Percentiles rank a stretch among this genome's conserved stretches.
phyloP scores from a whole-genome alignment of 1,140 invertebrate species.

The Procambarus virginalis region DNA sequence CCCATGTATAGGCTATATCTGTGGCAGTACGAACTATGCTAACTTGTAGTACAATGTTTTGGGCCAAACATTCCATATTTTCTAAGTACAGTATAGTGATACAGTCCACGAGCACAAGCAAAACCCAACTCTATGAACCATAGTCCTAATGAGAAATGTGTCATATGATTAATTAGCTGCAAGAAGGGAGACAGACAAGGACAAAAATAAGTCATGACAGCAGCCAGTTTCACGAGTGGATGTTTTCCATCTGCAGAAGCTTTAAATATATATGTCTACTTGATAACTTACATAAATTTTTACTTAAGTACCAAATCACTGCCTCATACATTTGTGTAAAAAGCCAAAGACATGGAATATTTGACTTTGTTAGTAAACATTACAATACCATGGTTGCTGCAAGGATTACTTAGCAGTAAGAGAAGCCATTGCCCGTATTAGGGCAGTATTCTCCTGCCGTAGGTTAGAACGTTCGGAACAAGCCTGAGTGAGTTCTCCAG shows the following conservation, averaged over 20 bases:
- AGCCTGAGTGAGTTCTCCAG: constrained; percentile 75
- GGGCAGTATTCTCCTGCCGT: constrained; percentile 76
- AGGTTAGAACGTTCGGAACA: constrained; percentile 76
- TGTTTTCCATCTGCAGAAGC: neutral
- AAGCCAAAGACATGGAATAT: neutral
- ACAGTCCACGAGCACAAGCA: neutral
- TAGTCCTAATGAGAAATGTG: neutral
- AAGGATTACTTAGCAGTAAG: constrained; percentile 73
- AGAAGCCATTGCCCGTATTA: constrained; percentile 77
- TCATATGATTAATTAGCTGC: no score
- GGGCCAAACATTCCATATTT: neutral
- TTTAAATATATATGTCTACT: constrained; percentile 9
- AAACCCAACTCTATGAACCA: neutral
- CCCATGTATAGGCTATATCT: neutral
- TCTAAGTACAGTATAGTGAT: neutral
- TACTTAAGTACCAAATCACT: constrained; percentile 8
- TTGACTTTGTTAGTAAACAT: neutral
- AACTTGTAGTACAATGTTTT: neutral
- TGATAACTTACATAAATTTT: neutral
- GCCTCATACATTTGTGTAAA: neutral
- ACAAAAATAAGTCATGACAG: neutral
- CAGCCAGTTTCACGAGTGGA: neutral
- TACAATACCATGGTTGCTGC: neutral
- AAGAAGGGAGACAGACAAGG: no score
- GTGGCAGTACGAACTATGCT: neutral